Evolutionary conservation across 1,140 invertebrate species (phyloP), one percentile per base, ranked within the genome.

Genomic region (Zaprionus inermis): DNA sequence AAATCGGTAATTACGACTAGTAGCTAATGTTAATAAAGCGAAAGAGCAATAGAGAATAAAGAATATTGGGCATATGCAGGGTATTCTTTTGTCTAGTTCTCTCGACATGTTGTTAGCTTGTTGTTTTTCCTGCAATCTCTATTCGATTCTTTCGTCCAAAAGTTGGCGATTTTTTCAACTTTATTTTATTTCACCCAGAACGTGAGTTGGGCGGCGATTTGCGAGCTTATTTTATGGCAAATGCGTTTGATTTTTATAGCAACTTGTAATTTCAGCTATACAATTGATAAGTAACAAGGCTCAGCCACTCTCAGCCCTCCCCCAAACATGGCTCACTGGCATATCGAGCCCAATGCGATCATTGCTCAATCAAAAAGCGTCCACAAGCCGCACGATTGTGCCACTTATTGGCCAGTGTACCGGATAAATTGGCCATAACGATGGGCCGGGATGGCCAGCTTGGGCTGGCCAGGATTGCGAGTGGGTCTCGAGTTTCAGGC

Each of bases 361-460:
- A 89, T 89, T 89, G 84, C 84, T 89, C 81, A 89, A 89, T 89
- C 80, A 79, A 89, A 89, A 76, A 81, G 78, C 78, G 84, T 89
- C 75, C 84, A 89, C 65, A 68, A 57, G 49, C 52, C 68, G 77
- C 84, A 89, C 84, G 84, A 89, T 81, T 89, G 84, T 90, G 85
- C 84, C 84, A 89, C 84, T 88, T 89, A 78, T 74, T 82, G 83
- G 79, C 72, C 77, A 79, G 76, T 71, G 59, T 49, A 49, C 3
- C 5, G 58, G 61, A 81, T 83, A 83, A 73, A 81, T 78, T 81
- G 78, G 75, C 65, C 60, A 16, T 74, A 76, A 72, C 74, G 60
- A 67, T 69, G 68, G 28, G 32, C 30, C 44, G 44, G 44, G 44
- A 49, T 64, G 60, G 69, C 22, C 52, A 32, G 67, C 49, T 70